These are phyloP conservation scores for Drosophila sp. DNA, from an alignment of 1,140 invertebrate species.

Conservation along the genomic window DNA sequence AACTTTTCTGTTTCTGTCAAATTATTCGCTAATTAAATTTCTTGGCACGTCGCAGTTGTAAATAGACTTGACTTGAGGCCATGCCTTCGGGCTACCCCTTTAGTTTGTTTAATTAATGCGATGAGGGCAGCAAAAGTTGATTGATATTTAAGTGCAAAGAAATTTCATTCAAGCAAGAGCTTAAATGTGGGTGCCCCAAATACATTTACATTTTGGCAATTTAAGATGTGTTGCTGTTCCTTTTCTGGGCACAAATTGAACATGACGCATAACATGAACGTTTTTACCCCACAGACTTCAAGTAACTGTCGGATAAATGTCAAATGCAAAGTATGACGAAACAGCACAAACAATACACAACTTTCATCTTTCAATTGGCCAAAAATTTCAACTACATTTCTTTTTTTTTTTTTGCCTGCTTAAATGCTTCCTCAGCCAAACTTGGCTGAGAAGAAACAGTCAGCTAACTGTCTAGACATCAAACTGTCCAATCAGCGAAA, in stretches of 20 bases:
- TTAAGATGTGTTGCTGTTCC: background rate
- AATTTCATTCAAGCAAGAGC: constrained; percentile 44
- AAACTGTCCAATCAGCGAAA: constrained; percentile 59
- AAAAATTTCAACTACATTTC: constrained; percentile 21
- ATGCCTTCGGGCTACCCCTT: constrained; percentile 28
- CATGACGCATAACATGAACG: constrained; percentile 4
- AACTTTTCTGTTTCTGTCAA: constrained; percentile 42
- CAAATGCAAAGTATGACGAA: constrained; percentile 39
- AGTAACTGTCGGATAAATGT: constrained; percentile 43
- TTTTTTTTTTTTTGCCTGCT: constrained; percentile 13
- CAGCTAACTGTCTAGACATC: constrained; percentile 34
- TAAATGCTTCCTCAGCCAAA: constrained; percentile 19
- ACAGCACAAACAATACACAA: constrained; percentile 32
- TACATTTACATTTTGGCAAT: constrained; percentile 13
- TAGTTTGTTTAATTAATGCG: constrained; percentile 63
- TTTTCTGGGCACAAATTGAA: constrained; percentile 17
- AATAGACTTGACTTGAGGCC: constrained; percentile 17
- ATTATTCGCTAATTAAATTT: constrained; percentile 77
- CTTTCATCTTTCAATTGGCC: constrained; percentile 50
- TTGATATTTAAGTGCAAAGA: constrained; percentile 70
- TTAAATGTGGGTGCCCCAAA: constrained; percentile 10
- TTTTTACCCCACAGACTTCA: constrained; percentile 2
- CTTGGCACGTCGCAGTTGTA: constrained; percentile 55
- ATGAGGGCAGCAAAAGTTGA: constrained; percentile 43
- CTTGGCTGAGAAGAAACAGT: constrained; percentile 16